phyloP scores from a whole-genome alignment of 2,113 vertebrate genomes.

The Varanus komodoensis region DNA sequence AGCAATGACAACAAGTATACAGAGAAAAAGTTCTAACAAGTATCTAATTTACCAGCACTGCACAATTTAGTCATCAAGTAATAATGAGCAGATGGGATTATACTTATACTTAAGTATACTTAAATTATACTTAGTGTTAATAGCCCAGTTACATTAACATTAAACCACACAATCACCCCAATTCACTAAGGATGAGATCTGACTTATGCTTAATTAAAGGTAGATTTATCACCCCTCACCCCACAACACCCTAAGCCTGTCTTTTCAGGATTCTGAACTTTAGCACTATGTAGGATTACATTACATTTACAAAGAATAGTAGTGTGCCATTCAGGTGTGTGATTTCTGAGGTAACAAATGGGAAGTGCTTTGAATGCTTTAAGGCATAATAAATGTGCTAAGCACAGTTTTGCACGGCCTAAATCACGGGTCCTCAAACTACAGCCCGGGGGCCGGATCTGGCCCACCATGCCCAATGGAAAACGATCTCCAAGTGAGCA shows the following conservation, averaged over 20 bases:
- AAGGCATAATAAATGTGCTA: not conserved
- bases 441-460: no score
- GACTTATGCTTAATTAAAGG: not conserved
- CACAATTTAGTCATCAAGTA: not conserved
- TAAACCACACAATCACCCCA: not conserved
- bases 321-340: not conserved
- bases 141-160: not conserved
- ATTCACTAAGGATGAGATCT: not conserved
- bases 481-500: no score
- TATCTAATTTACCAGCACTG: not conserved
- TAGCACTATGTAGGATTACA: not conserved
- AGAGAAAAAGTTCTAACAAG: not conserved
- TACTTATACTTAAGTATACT: no score
- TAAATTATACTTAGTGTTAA: not conserved
- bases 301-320: not conserved
- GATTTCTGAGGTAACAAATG: not conserved
- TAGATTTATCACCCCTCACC: not conserved
- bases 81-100: not conserved
- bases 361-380: not conserved
- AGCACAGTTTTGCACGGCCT: not conserved
- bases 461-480: no score
- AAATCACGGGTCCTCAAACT: no score
- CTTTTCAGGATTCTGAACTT: not conserved
- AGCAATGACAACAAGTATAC: not conserved
- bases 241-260: not conserved